Evolutionary conservation across 30 jellyfish, hydroid and myxozoan genomes (phyloP), one percentile per base, ranked within the genome.

Genomic region (Aurelia coerulea): DNA sequence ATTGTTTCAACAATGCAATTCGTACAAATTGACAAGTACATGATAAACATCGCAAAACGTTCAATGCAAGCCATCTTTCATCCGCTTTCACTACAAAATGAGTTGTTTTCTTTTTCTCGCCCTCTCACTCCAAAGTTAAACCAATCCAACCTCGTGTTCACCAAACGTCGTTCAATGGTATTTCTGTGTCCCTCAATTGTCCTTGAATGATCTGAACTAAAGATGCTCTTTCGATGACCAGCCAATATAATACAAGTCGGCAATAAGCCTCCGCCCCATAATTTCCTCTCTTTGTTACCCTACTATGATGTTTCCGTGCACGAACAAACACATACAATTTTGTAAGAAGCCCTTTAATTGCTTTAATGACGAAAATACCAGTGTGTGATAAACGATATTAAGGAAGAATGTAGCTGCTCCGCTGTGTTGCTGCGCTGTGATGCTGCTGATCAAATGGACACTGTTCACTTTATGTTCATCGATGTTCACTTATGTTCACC

Each of bases 241-340:
- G 66, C 34, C 76, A 34, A 49, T 33, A 84, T 31, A 11, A 73
- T 37, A 65, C 78, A 8, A 35, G 66, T 73, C 65, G 85, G 37
- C 54, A 39, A 66, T 35, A 42, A 35, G 77, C 76, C 68, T 88
- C 87, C 93, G 93, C 93, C 93, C 93, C 93, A 77, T 67, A 60
- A 73, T 84, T 84, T 74, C 81, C 86, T 62, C 31, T 85, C 75
- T 73, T 84, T 83, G 92, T 83, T 14, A 60, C 58, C 78, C 46
- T 18, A 50, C 46, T n/a, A 23, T 35, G 76, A 4, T 59, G 88
- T 50, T 74, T 84, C 83, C 93, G 83, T 65, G 86, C 74, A 51
- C 86, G 69, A 64, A 63, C 49, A 65, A 35, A 23, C 65, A 18
- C 64, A 59, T 62, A 23, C 35, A 54, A 83, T 73, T 62, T 62